Evolutionary conservation across 1,140 invertebrate species (phyloP), one percentile per base, ranked within the genome.

Genomic region (Teleopsis dalmanni): DNA sequence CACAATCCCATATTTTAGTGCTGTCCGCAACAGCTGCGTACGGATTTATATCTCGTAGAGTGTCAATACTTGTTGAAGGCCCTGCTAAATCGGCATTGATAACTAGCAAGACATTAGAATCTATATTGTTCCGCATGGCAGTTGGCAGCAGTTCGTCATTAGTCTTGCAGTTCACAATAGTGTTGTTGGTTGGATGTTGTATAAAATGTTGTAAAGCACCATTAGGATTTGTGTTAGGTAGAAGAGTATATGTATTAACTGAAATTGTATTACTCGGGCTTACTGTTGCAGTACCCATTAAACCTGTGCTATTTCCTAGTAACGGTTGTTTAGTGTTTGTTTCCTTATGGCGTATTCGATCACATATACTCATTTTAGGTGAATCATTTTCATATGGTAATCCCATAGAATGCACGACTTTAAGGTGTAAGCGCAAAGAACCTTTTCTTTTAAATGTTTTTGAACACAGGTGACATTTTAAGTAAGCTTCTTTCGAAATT

Each of bases 381-480:
- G 36, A 50, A 26, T 53, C 52, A 22, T 40, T 53, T 19, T 47
- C 50, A 44, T 38, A 78, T 76, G 54, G 47, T 16, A 61, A 40
- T 7, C 57, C 59, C 36, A 65, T 54, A 26, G 77, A 78, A 71
- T 90, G 87, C 1, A 85, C 83, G 18, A 89, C 84, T 65, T 84
- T 76, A 58, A 87, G 77, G 72, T 90, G 87, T 3, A 90, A 81
- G 77, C 88, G 85, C 1, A 91, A 61, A 50, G 85, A 88, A 5
- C 86, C 86, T 55, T 80, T 76, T 81, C 87, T 87, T 67, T 85
- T 86, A 58, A 88, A 89, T 37, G 80, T 77, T 65, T 88, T 88
- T 1, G 81, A 74, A 58, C 87, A 90, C 18, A 88, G 71, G 60
- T 87, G 82, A 65, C 87, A 90, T 25, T 82, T 77, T 60, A 84